These are phyloP conservation scores for Medauroidea extradentata DNA, from an alignment of 1,140 invertebrate genomes.

Conservation along the genomic window DNA sequence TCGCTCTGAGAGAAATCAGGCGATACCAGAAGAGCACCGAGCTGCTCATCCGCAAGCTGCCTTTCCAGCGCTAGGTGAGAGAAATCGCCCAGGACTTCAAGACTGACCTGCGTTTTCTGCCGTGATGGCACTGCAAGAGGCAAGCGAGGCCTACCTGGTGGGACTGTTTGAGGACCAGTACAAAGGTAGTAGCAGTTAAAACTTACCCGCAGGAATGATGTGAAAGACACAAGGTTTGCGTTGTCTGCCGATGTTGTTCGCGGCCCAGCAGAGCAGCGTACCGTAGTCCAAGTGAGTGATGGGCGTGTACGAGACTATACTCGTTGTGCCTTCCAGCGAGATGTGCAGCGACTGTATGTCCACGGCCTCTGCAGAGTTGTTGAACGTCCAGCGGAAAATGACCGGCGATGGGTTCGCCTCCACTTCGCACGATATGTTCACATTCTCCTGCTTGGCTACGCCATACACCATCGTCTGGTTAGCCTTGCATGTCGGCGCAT, in stretches of 20 bases:
- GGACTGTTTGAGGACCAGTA: too few species aligned
- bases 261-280: slow-evolving; percentile 78
- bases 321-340: slow-evolving; percentile 57
- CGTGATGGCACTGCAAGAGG: too few species aligned
- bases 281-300: slow-evolving; percentile 86
- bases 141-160: too few species aligned
- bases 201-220: slow-evolving; percentile 82
- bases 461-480: slow-evolving; percentile 79
- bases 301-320: slow-evolving; percentile 77
- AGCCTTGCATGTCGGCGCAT: slow-evolving; percentile 76
- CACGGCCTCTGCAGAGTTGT: slow-evolving; percentile 84
- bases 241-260: slow-evolving; percentile 77
- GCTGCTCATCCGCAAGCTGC: too few species aligned
- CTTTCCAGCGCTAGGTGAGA: too few species aligned
- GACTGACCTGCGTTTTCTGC: too few species aligned
- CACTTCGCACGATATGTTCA: slow-evolving; percentile 81
- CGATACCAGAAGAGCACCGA: too few species aligned
- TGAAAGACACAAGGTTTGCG: slow-evolving; percentile 82
- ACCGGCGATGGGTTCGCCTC: slow-evolving; percentile 81
- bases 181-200: too few species aligned
- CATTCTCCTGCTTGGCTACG: slow-evolving; percentile 83
- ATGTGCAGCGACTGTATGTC: slow-evolving; percentile 71
- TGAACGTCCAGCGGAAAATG: slow-evolving; percentile 87
- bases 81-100: too few species aligned
- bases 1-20: too few species aligned